These are phyloP conservation scores for Talpa occidentalis DNA, from an alignment of 2,113 vertebrate genomes.

Conservation along the genomic window DNA sequence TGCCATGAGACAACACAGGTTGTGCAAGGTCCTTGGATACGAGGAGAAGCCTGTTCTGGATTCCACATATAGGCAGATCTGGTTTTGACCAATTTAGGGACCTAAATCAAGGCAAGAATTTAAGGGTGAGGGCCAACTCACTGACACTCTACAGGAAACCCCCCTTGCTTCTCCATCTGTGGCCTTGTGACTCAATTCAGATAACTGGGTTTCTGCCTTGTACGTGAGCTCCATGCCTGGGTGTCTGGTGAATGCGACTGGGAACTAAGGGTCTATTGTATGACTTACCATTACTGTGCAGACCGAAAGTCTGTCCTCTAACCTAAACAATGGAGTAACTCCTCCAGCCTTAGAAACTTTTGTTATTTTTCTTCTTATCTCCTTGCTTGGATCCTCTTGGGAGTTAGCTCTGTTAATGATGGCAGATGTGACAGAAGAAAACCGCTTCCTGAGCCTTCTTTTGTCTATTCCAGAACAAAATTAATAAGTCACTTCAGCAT, in stretches of 20 bases:
- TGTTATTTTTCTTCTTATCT: not conserved
- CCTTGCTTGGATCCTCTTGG: not conserved
- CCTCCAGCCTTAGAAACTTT: not conserved
- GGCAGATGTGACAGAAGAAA: not conserved
- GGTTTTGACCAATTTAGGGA: not conserved
- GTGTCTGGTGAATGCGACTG: not conserved
- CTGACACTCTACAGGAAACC: not conserved
- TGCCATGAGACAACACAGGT: not conserved
- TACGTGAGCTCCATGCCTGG: not conserved
- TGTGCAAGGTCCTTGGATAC: not conserved
- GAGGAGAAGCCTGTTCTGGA: not conserved
- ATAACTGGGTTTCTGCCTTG: not conserved
- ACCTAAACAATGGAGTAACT: not conserved
- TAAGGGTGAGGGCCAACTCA: not conserved
- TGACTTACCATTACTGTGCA: not conserved
- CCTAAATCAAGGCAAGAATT: not conserved
- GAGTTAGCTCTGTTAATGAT: not conserved
- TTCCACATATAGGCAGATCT: not conserved
- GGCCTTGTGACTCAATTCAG: not conserved
- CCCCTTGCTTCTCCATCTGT: not conserved
- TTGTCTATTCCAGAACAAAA: not conserved
- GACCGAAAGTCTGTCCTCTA: not conserved
- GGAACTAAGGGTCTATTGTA: not conserved
- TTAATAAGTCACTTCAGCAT: not conserved
- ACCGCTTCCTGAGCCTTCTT: not conserved